A percentile compares a stretch with the other conserved stretches of the same genome.
Evolutionary conservation across 2,113 vertebrate species (phyloP).

Genomic region (Eubucco bourcierii): DNA sequence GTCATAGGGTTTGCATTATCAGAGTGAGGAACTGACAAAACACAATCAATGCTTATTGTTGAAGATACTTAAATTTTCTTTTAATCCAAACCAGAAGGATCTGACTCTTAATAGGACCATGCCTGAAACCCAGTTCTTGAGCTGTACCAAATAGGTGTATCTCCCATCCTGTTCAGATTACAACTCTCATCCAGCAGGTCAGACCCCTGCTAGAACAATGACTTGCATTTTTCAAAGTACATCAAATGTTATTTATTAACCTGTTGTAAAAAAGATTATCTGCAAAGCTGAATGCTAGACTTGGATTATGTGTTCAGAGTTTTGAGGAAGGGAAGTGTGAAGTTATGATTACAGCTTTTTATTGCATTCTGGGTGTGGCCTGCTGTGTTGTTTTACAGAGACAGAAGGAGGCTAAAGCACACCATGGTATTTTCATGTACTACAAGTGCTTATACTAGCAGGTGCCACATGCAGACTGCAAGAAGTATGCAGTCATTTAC

Average conservation of each 20-base stretch:
- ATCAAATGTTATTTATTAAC: conserved; percentile 7
- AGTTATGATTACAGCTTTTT: conserved; percentile 1
- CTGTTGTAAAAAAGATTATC: conserved; percentile 7
- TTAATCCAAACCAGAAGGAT: background rate
- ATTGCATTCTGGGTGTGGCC: fast-evolving
- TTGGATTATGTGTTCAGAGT: background rate
- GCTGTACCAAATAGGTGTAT: background rate
- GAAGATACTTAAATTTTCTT: background rate
- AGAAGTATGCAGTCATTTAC: background rate
- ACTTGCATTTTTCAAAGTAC: conserved; percentile 3
- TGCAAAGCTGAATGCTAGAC: background rate
- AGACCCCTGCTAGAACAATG: background rate
- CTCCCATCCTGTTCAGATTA: conserved; percentile 13
- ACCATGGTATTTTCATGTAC: background rate
- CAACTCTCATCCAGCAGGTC: background rate
- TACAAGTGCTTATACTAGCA: background rate
- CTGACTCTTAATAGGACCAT: background rate
- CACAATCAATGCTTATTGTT: background rate
- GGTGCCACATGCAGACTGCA: background rate
- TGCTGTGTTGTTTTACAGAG: background rate
- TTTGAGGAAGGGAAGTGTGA: background rate
- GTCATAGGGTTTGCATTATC: background rate
- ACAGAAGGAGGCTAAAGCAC: background rate
- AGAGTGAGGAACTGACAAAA: background rate
- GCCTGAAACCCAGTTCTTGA: background rate